These are phyloP conservation scores for Mormyrops attenuatus DNA, from an alignment of 2,797 vertebrate species.

Conservation along the genomic window DNA sequence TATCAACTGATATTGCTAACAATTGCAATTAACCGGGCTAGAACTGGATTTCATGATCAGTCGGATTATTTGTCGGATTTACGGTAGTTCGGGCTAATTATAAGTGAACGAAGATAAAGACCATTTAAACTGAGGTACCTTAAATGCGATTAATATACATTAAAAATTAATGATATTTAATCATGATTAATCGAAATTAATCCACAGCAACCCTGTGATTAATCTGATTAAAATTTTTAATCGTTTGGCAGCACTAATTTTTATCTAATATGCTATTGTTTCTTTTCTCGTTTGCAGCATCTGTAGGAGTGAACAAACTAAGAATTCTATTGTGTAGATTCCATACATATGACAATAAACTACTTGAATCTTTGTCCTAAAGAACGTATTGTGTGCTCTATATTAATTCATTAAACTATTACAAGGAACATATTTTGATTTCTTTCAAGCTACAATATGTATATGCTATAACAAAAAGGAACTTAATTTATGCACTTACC, in stretches of 20 bases:
- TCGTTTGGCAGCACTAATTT: not conserved
- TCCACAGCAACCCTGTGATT: too few relatives aligned
- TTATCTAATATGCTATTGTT: not conserved
- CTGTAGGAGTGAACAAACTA: not conserved
- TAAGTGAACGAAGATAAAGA: too few relatives aligned
- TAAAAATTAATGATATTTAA: too few relatives aligned
- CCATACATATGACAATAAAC: not conserved
- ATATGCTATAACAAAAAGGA: not conserved
- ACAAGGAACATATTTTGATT: not conserved
- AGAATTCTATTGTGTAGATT: not conserved
- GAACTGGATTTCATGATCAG: too few relatives aligned
- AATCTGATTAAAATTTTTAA: too few relatives aligned
- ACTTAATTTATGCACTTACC: slow-evolving; percentile 52
- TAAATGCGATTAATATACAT: too few relatives aligned
- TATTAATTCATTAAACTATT: not conserved
- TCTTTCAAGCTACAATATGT: not conserved
- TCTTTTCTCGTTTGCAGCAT: not conserved
- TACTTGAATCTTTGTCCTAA: not conserved
- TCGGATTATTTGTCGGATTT: too few relatives aligned
- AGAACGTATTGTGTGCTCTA: not conserved
- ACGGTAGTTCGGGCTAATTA: too few relatives aligned
- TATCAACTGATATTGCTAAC: too few relatives aligned
- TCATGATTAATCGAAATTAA: too few relatives aligned
- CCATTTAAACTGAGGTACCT: too few relatives aligned
- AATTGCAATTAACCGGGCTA: too few relatives aligned